These are phyloP conservation scores for Helicoverpa assulta DNA, from an alignment of 2,888 invertebrate genomes.

Conservation along the genomic window DNA sequence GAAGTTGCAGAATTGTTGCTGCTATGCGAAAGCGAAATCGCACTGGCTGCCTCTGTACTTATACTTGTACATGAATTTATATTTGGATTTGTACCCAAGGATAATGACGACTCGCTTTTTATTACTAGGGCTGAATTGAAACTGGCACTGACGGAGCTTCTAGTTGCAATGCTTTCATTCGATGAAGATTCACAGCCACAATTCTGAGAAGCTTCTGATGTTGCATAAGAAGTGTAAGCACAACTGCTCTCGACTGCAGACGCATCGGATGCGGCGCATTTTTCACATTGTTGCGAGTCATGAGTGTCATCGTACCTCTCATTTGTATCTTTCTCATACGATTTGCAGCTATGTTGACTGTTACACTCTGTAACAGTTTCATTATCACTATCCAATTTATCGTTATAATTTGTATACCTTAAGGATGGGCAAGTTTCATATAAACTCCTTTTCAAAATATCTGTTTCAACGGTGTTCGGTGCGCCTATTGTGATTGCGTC, in stretches of 20 bases:
- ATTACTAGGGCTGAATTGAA: constrained; percentile 63
- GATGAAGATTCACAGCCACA: constrained; percentile 1
- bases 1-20: constrained; percentile 52
- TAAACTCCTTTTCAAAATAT: constrained; percentile 31
- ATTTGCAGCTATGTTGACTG: constrained; percentile 11
- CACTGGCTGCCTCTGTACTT: constrained; percentile 62
- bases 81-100: constrained; percentile 59
- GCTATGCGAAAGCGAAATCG: constrained; percentile 63
- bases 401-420: constrained; percentile 8
- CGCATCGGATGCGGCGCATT: constrained; percentile 4
- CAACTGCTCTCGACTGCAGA: not conserved
- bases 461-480: constrained; percentile 8
- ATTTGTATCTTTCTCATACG: constrained; percentile 14
- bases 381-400: constrained; percentile 19
- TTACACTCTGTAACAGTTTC: constrained; percentile 8
- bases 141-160: constrained; percentile 52
- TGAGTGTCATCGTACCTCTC: no score
- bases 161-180: not conserved
- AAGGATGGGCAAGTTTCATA: constrained; percentile 2
- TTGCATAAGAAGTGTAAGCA: constrained; percentile 2
- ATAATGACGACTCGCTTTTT: constrained; percentile 69
- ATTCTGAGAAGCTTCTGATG: constrained; percentile 5
- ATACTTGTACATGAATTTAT: constrained; percentile 20
- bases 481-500: not conserved
- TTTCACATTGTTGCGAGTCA: not conserved